A percentile compares a stretch with the other conserved stretches of the same genome.
Conservation (phyloP, 2,888 invertebrate genomes). For the Crematogaster levior region DNA sequence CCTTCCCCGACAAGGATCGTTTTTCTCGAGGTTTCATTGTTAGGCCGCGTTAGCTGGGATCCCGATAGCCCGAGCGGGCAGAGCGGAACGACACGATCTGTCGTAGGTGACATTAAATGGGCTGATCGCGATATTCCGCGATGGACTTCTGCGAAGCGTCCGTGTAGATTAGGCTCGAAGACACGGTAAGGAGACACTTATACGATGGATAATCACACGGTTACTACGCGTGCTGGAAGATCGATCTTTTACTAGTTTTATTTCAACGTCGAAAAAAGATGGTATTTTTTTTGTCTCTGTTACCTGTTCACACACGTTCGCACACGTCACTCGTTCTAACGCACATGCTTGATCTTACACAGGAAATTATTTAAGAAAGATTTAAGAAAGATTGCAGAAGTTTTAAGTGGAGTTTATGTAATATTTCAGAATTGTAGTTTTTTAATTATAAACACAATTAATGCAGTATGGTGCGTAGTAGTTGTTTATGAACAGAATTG, state of each 20-base stretch:
- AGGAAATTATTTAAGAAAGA: not conserved
- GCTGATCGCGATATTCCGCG: constrained; percentile 57
- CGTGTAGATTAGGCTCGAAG: constrained; percentile 56
- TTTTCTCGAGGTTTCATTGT: constrained; percentile 73
- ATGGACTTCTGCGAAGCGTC: constrained; percentile 46
- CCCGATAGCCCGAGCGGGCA: constrained; percentile 35
- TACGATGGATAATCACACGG: constrained; percentile 37
- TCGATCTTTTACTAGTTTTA: not conserved
- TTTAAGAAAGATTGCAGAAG: not conserved
- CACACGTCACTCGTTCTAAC: not conserved
- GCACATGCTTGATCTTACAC: not conserved
- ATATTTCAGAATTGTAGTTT: not conserved
- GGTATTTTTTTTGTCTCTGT: not conserved
- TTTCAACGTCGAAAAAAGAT: not conserved
- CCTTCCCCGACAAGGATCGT: constrained; percentile 65
- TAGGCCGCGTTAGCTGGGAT: constrained; percentile 58
- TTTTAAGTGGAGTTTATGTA: not conserved
- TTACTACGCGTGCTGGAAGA: constrained; percentile 12
- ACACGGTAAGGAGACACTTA: constrained; percentile 34
- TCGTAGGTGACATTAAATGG: constrained; percentile 62
- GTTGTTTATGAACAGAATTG: not conserved
- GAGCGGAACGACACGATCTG: constrained; percentile 31
- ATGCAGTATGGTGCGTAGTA: not conserved
- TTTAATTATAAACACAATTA: not conserved
- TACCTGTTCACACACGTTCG: not conserved